These are phyloP conservation scores for Drosophila gunungcola DNA, from an alignment of 1,140 invertebrate genomes.

Conservation along the genomic window DNA sequence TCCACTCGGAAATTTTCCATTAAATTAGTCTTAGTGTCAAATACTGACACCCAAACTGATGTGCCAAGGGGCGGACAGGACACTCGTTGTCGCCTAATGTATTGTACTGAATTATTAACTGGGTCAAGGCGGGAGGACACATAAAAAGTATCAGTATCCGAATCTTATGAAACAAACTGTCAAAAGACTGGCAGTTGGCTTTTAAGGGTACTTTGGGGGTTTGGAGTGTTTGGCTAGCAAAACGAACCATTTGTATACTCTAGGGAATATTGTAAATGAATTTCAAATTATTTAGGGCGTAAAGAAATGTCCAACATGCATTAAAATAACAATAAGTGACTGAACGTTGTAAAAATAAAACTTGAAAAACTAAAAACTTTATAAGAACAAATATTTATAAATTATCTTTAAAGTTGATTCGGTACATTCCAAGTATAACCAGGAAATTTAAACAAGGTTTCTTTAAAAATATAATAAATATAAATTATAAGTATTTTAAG, in stretches of 20 bases:
- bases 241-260: background rate
- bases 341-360: no score
- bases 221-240: background rate
- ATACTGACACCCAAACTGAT: slow-evolving; percentile 44
- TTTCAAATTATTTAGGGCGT: no score
- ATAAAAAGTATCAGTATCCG: slow-evolving; percentile 8
- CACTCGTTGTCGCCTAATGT: slow-evolving; percentile 38
- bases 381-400: no score
- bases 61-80: slow-evolving; percentile 10
- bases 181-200: background rate
- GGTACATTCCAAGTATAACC: no score
- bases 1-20: slow-evolving; percentile 49
- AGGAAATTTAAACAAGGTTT: no score
- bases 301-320: no score
- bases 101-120: slow-evolving; percentile 65
- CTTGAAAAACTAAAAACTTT: no score
- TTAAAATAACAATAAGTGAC: no score
- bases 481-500: no score
- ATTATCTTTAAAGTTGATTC: no score
- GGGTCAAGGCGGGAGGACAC: slow-evolving; percentile 34
- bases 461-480: no score
- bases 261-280: background rate
- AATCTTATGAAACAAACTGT: background rate
- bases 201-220: background rate
- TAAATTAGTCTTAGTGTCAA: slow-evolving; percentile 72